phyloP scores from a whole-genome alignment of 1,140 invertebrate species.

The Helicoverpa zea region DNA sequence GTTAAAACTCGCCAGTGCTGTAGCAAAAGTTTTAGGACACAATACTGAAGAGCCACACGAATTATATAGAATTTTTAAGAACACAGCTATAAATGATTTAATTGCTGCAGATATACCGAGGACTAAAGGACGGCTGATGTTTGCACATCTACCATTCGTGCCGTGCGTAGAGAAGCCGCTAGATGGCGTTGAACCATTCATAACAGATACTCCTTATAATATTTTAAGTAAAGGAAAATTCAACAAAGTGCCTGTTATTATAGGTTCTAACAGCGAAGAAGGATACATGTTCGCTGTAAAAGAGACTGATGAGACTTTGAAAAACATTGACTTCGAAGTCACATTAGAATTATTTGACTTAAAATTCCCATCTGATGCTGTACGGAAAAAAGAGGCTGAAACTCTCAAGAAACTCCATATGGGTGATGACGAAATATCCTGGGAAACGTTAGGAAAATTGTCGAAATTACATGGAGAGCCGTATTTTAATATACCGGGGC shows the following conservation, averaged over 20 bases:
- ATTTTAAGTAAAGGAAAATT: conserved; percentile 67
- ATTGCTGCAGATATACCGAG: conserved; percentile 67
- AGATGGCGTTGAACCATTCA: conserved; percentile 71
- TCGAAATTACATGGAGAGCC: conserved; percentile 68
- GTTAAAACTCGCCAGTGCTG: conserved; percentile 63
- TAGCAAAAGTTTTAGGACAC: conserved; percentile 68
- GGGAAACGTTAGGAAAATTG: conserved; percentile 56
- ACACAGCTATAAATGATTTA: conserved; percentile 65
- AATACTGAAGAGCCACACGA: conserved; percentile 65
- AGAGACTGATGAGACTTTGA: conserved; percentile 67
- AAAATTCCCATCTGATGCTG: conserved; percentile 58
- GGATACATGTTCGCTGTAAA: conserved; percentile 66
- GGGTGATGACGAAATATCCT: conserved; percentile 56
- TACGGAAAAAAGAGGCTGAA: conserved; percentile 53
- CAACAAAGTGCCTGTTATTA: conserved; percentile 76
- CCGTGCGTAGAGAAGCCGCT: conserved; percentile 72
- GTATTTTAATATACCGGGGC: conserved; percentile 62
- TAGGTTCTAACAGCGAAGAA: conserved; percentile 72
- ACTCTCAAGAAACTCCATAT: conserved; percentile 63
- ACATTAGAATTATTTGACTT: conserved; percentile 68
- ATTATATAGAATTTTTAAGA: conserved; percentile 67
- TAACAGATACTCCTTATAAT: conserved; percentile 69
- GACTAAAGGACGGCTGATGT: conserved; percentile 61
- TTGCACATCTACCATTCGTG: conserved; percentile 65
- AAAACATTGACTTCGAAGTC: conserved; percentile 63